Percentiles rank a stretch among this genome's conserved stretches.
These are phyloP conservation scores for Helicoverpa assulta DNA, from an alignment of 2,888 invertebrate genomes.

Conservation along the genomic window DNA sequence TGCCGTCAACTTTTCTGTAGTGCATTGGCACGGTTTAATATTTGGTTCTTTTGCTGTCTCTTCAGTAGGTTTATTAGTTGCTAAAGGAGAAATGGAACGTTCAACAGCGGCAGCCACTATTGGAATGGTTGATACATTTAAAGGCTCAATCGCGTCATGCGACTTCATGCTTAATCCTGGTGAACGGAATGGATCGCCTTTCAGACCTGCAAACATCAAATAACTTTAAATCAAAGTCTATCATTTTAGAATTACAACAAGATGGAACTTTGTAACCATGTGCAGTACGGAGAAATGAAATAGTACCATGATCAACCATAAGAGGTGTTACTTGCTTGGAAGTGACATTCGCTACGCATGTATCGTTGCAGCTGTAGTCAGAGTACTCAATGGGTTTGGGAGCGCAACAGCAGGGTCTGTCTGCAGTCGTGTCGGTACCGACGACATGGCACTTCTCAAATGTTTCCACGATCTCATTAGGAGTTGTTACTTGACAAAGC, in stretches of 20 bases:
- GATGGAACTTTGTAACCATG: too few relatives aligned
- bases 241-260: not conserved
- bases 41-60: conserved; percentile 32
- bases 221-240: not conserved
- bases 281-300: conserved; percentile 1
- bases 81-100: not conserved
- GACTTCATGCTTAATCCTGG: not conserved
- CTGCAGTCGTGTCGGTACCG: conserved; percentile 71
- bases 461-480: conserved; percentile 4
- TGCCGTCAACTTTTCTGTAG: conserved; percentile 52
- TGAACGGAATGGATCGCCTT: not conserved
- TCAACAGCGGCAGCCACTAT: not conserved
- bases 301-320: conserved; percentile 64
- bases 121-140: not conserved
- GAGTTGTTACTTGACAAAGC: conserved; percentile 44
- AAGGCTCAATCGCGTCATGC: not conserved
- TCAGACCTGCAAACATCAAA: conserved; percentile 26
- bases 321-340: conserved; percentile 70
- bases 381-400: too few relatives aligned
- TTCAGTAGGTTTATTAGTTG: too few relatives aligned
- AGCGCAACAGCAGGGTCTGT: conserved; percentile 70
- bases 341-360: conserved; percentile 55
- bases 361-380: conserved; percentile 16
- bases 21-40: conserved; percentile 38
- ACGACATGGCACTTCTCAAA: conserved; percentile 32